Conservation (phyloP, 1,140 invertebrate species). For the Euwallacea fornicatus region DNA sequence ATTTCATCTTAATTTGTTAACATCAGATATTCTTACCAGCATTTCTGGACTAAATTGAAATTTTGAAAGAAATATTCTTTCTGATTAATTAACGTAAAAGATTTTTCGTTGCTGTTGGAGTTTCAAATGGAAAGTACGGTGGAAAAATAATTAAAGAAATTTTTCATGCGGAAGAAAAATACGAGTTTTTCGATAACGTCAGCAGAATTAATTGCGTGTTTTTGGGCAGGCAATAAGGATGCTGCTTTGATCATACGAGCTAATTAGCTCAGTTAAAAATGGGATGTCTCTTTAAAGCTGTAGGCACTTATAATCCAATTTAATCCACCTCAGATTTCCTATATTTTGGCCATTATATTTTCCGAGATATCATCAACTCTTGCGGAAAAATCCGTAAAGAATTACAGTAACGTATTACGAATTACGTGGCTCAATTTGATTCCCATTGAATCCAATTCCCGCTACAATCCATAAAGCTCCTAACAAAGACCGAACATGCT, state of each 20-base stretch:
- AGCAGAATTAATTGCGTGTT: conserved; percentile 32
- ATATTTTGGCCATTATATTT: neutral
- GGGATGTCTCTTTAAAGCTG: neutral
- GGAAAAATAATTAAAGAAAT: conserved; percentile 37
- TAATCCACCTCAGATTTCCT: too few species aligned
- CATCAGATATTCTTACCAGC: neutral
- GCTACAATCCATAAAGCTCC: conserved; percentile 11
- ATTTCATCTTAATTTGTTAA: neutral
- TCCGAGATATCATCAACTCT: neutral
- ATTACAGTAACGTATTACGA: neutral
- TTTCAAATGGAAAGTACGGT: conserved; percentile 11
- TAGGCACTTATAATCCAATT: neutral
- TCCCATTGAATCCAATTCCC: neutral
- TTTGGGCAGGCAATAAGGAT: conserved; percentile 11
- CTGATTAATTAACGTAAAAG: conserved; percentile 22
- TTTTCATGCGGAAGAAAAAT: conserved; percentile 38
- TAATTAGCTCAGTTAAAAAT: conserved; percentile 21
- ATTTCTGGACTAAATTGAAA: neutral
- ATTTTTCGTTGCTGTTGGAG: neutral
- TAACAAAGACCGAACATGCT: conserved; percentile 16
- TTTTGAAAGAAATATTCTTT: conserved; percentile 10
- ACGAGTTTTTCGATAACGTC: conserved; percentile 33
- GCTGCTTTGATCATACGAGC: conserved; percentile 7
- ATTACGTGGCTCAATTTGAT: conserved; percentile 12
- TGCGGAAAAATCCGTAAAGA: neutral